phyloP scores from a whole-genome alignment of 2,113 vertebrate genomes.

The Cariama cristata region DNA sequence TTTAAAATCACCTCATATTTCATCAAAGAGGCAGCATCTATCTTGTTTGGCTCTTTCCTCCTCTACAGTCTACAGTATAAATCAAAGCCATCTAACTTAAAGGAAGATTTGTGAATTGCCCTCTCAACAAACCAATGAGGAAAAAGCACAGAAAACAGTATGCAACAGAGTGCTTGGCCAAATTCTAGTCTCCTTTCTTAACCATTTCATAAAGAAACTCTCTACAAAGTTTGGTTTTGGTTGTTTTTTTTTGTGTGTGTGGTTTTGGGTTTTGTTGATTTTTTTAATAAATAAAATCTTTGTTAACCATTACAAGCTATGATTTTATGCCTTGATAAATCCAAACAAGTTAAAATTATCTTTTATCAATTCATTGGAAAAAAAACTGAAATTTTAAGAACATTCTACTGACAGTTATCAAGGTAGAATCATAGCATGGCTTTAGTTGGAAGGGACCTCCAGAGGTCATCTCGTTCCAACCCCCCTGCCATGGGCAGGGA shows the following conservation, averaged over 20 bases:
- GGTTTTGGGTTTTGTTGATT: background rate
- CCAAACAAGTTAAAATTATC: background rate
- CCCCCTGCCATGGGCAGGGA: background rate
- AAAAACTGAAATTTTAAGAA: background rate
- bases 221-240: background rate
- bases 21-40: background rate
- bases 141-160: background rate
- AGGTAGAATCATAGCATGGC: background rate
- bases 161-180: background rate
- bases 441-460: background rate
- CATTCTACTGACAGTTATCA: background rate
- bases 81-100: background rate
- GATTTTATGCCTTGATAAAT: background rate
- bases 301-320: background rate
- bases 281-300: background rate
- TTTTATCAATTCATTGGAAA: background rate
- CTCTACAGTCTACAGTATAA: background rate
- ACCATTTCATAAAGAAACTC: background rate
- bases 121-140: background rate
- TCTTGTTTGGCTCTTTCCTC: background rate
- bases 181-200: background rate
- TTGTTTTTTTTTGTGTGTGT: rapidly evolving
- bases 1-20: background rate
- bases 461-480: background rate
- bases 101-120: background rate